Conservation (phyloP, 1,140 invertebrate species). For the Bombus fervidus region DNA sequence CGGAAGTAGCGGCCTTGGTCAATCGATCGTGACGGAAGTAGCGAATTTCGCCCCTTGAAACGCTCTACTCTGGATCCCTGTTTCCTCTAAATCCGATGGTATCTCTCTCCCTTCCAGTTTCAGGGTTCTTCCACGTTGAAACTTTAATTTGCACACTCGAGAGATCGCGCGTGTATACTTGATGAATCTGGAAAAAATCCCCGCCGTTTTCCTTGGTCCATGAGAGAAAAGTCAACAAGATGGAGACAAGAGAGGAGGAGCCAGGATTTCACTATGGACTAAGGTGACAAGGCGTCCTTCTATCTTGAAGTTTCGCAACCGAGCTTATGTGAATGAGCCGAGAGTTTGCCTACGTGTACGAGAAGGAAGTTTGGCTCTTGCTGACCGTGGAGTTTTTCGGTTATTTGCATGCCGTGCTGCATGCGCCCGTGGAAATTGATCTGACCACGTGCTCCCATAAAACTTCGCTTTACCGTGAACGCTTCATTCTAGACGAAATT, state of each 20-base stretch:
- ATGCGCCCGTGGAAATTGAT: slow-evolving; percentile 33
- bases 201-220: background rate
- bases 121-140: background rate
- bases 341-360: background rate
- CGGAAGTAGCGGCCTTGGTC: background rate
- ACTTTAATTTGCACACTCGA: slow-evolving; percentile 23
- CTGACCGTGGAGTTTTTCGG: slow-evolving; percentile 34
- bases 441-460: background rate
- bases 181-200: background rate
- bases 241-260: background rate
- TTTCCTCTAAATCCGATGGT: background rate
- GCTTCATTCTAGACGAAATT: slow-evolving; percentile 16
- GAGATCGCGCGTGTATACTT: background rate
- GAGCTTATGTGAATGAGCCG: background rate
- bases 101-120: background rate
- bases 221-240: background rate
- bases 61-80: background rate
- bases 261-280: background rate
- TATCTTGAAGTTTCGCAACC: background rate
- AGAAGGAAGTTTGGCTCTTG: slow-evolving; percentile 6
- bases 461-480: slow-evolving; percentile 21
- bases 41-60: slow-evolving; percentile 5
- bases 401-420: slow-evolving; percentile 40
- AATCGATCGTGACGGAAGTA: slow-evolving; percentile 28
- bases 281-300: background rate